phyloP scores from a whole-genome alignment of 2,797 vertebrate genomes.

The Gobionotothen gibberifrons region DNA sequence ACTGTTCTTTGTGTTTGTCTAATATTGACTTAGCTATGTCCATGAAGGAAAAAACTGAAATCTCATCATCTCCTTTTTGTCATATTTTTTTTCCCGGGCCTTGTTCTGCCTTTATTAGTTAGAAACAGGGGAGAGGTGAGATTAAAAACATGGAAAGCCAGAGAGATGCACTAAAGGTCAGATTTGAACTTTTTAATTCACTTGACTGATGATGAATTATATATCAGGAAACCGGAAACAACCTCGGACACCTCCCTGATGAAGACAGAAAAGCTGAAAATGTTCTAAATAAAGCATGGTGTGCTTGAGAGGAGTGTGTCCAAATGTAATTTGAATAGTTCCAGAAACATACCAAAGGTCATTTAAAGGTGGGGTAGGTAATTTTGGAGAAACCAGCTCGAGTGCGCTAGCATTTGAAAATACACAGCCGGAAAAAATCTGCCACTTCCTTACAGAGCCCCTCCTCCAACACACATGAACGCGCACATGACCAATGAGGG shows the following conservation, averaged over 20 bases:
- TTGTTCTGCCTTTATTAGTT: constrained; percentile 4
- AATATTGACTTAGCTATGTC: neutral
- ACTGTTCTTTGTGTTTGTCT: neutral
- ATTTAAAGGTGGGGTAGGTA: neutral
- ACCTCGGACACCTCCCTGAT: neutral
- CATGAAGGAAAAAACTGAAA: too few species aligned
- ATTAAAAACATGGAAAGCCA: neutral
- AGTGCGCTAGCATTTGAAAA: too few species aligned
- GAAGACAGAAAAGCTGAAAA: constrained; percentile 2
- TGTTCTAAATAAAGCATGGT: constrained; percentile 6
- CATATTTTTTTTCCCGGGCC: neutral
- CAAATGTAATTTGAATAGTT: neutral
- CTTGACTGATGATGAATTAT: constrained; percentile 9
- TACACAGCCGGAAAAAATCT: too few species aligned
- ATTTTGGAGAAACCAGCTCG: too few species aligned
- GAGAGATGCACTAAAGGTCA: constrained; percentile 7
- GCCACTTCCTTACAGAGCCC: too few species aligned
- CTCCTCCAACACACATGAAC: too few species aligned
- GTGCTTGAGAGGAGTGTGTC: neutral
- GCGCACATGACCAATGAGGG: too few species aligned
- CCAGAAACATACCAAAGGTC: constrained; percentile 5
- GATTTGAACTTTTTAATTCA: constrained; percentile 22
- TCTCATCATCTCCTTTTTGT: too few species aligned
- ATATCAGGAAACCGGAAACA: constrained; percentile 1
- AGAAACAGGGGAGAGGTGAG: neutral